Conservation (phyloP, 2,113 vertebrate genomes). For the Mohoua ochrocephala region DNA sequence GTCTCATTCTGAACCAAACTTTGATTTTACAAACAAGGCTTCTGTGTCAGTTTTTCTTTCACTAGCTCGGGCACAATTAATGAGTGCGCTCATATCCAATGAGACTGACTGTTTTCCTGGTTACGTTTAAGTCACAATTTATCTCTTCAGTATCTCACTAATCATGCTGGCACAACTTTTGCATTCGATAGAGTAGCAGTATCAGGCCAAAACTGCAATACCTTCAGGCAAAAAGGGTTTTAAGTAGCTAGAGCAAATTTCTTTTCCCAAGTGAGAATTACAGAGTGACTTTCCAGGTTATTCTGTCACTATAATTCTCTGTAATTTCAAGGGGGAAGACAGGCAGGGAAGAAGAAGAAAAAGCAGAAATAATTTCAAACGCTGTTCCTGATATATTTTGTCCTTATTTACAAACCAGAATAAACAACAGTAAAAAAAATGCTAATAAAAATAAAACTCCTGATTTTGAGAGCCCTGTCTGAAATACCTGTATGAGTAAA, state of each 20-base stretch:
- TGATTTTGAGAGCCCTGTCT: background rate
- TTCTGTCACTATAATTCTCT: background rate
- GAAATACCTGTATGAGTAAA: background rate
- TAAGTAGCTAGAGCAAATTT: background rate
- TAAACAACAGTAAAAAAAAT: background rate
- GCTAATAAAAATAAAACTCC: background rate
- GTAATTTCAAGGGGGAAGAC: background rate
- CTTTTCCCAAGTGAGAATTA: background rate
- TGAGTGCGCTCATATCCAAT: background rate
- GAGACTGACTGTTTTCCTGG: background rate
- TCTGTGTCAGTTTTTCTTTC: background rate
- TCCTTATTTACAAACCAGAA: background rate
- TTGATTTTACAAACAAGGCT: background rate
- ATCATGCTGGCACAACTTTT: background rate
- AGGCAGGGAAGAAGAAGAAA: background rate
- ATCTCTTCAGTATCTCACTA: background rate
- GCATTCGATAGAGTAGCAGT: background rate
- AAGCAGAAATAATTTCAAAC: background rate
- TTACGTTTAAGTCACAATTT: background rate
- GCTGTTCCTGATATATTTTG: background rate
- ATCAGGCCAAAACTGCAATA: background rate
- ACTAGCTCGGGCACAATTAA: background rate
- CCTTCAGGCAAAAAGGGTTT: background rate
- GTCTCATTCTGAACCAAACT: background rate
- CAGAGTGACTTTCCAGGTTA: background rate